These are phyloP conservation scores for Pheosia gnoma DNA, from an alignment of 2,888 invertebrate species.

Conservation along the genomic window DNA sequence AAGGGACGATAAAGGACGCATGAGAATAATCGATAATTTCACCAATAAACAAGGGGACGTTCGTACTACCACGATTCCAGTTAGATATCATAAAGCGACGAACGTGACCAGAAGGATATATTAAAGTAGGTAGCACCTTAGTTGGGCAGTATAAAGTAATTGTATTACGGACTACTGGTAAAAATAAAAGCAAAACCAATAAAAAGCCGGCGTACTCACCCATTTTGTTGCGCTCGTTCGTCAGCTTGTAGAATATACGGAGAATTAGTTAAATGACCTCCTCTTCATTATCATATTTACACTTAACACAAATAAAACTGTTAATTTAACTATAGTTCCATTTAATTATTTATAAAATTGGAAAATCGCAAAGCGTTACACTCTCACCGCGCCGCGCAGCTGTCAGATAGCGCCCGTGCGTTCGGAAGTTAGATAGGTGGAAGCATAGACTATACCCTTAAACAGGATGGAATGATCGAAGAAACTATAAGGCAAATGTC, in stretches of 20 bases:
- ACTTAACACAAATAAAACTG: constrained; percentile 47
- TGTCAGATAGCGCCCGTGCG: constrained; percentile 55
- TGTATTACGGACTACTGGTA: neutral
- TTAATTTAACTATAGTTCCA: constrained; percentile 32
- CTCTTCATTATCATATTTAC: constrained; percentile 63
- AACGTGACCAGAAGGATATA: constrained; percentile 1
- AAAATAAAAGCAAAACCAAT: constrained; percentile 44
- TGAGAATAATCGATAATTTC: constrained; percentile 76
- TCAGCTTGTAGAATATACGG: constrained; percentile 41
- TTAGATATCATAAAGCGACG: constrained; percentile 27
- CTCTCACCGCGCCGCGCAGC: constrained; percentile 37
- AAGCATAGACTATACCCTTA: neutral
- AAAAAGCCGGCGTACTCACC: constrained; percentile 73
- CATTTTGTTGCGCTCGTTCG: constrained; percentile 62
- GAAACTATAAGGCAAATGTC: constrained; percentile 1
- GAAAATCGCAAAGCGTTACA: constrained; percentile 16
- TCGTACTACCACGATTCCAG: constrained; percentile 37
- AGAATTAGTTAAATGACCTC: constrained; percentile 44
- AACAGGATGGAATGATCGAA: no score
- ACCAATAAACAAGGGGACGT: constrained; percentile 55
- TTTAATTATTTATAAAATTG: constrained; percentile 30
- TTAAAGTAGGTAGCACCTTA: neutral
- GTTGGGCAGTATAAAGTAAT: neutral
- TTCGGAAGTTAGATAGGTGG: constrained; percentile 43
- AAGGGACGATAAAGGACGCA: constrained; percentile 49